These are phyloP conservation scores for Cheilosia vernalis DNA, from an alignment of 2,888 invertebrate species.

Conservation along the genomic window DNA sequence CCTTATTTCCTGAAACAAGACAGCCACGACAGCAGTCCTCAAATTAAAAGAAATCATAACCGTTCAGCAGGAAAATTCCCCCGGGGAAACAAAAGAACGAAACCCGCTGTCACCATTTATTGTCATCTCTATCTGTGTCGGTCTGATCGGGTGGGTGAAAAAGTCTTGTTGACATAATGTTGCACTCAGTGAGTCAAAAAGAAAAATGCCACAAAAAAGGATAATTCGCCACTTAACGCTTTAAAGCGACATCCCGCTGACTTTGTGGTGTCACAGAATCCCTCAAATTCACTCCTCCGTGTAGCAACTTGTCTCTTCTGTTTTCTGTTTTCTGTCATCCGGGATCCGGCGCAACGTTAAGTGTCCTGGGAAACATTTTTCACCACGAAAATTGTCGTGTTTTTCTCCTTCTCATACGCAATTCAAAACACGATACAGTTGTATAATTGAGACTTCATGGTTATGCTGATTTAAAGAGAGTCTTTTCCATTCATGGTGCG, in stretches of 20 bases:
- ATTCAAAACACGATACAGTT: slow-evolving; percentile 73
- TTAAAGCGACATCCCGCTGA: slow-evolving; percentile 64
- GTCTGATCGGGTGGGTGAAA: slow-evolving; percentile 30
- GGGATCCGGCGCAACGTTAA: slow-evolving; percentile 48
- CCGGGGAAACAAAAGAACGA: slow-evolving; percentile 50
- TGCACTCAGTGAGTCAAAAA: slow-evolving; percentile 51
- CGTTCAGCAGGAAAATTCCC: slow-evolving; percentile 59
- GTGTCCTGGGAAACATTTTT: slow-evolving; percentile 82
- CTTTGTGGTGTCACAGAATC: slow-evolving; percentile 71
- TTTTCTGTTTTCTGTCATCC: slow-evolving; percentile 38
- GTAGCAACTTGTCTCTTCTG: slow-evolving; percentile 30
- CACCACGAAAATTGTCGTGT: slow-evolving; percentile 59
- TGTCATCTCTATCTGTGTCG: slow-evolving; percentile 7
- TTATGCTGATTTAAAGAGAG: slow-evolving; percentile 69
- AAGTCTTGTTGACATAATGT: slow-evolving; percentile 67
- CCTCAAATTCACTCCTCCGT: slow-evolving; percentile 33
- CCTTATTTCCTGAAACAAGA: slow-evolving; percentile 58
- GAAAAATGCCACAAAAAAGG: slow-evolving; percentile 64
- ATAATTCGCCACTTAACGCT: slow-evolving; percentile 75
- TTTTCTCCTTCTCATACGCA: slow-evolving; percentile 54
- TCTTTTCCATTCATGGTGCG: slow-evolving; percentile 8
- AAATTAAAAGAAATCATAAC: slow-evolving; percentile 73
- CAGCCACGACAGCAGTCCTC: slow-evolving; percentile 18
- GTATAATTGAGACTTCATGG: slow-evolving; percentile 75
- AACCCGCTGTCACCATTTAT: slow-evolving; percentile 47